phyloP scores from a whole-genome alignment of 1,140 invertebrate species.

The Chymomyza costata region DNA sequence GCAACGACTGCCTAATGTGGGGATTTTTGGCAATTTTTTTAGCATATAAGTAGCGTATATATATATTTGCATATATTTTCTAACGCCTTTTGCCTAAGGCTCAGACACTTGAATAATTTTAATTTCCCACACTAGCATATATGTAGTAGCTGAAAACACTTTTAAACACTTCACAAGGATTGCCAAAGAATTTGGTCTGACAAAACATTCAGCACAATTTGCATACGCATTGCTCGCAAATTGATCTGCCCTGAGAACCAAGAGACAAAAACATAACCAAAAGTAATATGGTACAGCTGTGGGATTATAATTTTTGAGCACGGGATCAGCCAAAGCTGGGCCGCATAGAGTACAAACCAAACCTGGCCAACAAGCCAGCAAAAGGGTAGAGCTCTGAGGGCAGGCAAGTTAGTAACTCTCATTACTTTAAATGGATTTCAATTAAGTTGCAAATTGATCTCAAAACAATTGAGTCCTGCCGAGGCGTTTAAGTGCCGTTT shows the following conservation, averaged over 20 bases:
- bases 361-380: slow-evolving; percentile 13
- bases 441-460: slow-evolving; percentile 75
- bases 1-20: slow-evolving; percentile 12
- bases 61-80: slow-evolving; percentile 17
- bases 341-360: too few relatives aligned
- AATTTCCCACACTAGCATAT: background rate
- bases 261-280: slow-evolving; percentile 1
- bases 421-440: slow-evolving; percentile 75
- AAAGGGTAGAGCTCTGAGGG: slow-evolving; percentile 13
- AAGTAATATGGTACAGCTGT: background rate
- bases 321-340: slow-evolving; percentile 38
- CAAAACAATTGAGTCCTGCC: slow-evolving; percentile 68
- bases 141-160: slow-evolving; percentile 16
- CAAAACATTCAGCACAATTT: slow-evolving; percentile 59
- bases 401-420: slow-evolving; percentile 70
- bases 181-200: too few relatives aligned
- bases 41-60: too few relatives aligned
- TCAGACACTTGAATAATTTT: background rate
- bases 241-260: slow-evolving; percentile 32
- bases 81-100: slow-evolving; percentile 6
- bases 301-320: slow-evolving; percentile 66
- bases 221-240: slow-evolving; percentile 47
- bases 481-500: slow-evolving; percentile 57
- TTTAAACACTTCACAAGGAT: slow-evolving; percentile 27
- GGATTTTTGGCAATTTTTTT: slow-evolving; percentile 17